These are phyloP conservation scores for Pecten maximus DNA, from an alignment of 2,888 invertebrate genomes.

Conservation along the genomic window DNA sequence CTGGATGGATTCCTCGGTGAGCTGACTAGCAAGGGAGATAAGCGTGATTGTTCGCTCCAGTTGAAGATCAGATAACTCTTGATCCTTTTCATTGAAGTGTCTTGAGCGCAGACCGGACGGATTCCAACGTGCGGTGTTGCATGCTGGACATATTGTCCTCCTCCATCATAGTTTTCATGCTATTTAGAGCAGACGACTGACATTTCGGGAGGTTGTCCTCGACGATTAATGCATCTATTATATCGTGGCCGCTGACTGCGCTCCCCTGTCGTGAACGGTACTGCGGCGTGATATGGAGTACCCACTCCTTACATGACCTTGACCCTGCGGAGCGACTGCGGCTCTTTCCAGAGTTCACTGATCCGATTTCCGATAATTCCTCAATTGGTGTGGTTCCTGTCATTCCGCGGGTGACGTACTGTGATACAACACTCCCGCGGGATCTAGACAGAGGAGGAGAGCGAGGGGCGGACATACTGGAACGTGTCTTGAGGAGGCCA, in stretches of 20 bases:
- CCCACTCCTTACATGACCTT: background rate
- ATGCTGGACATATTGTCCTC: slow-evolving; percentile 64
- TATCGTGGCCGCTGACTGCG: background rate
- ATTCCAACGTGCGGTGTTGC: slow-evolving; percentile 62
- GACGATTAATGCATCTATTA: background rate
- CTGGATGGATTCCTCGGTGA: slow-evolving; percentile 70
- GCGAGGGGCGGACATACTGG: background rate
- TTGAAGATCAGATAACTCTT: slow-evolving; percentile 62
- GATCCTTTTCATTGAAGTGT: slow-evolving; percentile 54
- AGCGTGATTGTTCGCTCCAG: slow-evolving; percentile 70
- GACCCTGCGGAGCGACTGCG: background rate
- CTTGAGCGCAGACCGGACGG: slow-evolving; percentile 57
- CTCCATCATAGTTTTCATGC: slow-evolving; percentile 64
- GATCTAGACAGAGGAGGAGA: slow-evolving; percentile 10
- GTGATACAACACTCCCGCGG: background rate
- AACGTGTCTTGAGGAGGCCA: background rate
- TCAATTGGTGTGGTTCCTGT: slow-evolving; percentile 1
- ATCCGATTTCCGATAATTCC: background rate
- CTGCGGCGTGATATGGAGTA: background rate
- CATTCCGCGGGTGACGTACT: background rate
- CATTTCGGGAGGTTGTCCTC: slow-evolving; percentile 54
- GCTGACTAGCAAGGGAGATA: slow-evolving; percentile 72
- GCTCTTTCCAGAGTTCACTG: background rate
- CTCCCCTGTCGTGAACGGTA: background rate
- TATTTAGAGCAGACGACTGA: slow-evolving; percentile 63